Evolutionary conservation across 2,888 invertebrate genomes (phyloP).

Genomic region (Cybosia mesomella): DNA sequence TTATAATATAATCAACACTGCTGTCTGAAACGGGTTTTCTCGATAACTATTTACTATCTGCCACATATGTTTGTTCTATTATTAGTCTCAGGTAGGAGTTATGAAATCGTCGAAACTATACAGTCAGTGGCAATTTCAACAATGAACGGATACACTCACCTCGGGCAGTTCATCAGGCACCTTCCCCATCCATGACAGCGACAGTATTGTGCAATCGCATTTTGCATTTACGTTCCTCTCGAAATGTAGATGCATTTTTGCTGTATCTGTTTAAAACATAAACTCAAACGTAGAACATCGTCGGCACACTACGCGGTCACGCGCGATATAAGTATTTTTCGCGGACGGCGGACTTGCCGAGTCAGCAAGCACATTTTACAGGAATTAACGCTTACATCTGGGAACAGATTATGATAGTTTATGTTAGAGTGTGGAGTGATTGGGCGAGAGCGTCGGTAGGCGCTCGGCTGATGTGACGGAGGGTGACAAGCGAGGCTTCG

Average conservation of each 20-base stretch:
- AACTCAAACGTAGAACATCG: constrained; percentile 55
- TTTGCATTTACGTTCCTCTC: constrained; percentile 97
- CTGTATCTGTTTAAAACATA: constrained; percentile 51
- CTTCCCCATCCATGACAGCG: constrained; percentile 99
- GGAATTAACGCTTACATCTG: constrained; percentile 38
- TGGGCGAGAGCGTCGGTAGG: constrained; percentile 58
- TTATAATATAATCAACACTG: background rate
- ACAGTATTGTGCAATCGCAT: constrained; percentile 97
- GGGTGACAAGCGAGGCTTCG: constrained; percentile 72
- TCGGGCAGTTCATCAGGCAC: constrained; percentile 98
- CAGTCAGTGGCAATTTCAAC: constrained; percentile 19
- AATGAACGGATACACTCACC: constrained; percentile 85
- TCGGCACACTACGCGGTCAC: constrained; percentile 51
- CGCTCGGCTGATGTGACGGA: constrained; percentile 72
- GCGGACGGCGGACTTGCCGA: constrained; percentile 39
- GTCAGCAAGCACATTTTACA: constrained; percentile 62
- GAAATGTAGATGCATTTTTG: constrained; percentile 97
- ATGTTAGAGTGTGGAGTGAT: constrained; percentile 38
- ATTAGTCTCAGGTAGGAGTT: constrained; percentile 27
- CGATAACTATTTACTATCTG: constrained; percentile 12
- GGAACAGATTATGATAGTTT: constrained; percentile 51
- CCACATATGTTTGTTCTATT: constrained; percentile 20
- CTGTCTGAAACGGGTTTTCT: background rate
- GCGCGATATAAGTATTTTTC: constrained; percentile 41
- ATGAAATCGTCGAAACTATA: constrained; percentile 29